A percentile compares a stretch with the other conserved stretches of the same genome.
Evolutionary conservation across 2,797 vertebrate species (phyloP).

Genomic region (Esox masquinongy): DNA sequence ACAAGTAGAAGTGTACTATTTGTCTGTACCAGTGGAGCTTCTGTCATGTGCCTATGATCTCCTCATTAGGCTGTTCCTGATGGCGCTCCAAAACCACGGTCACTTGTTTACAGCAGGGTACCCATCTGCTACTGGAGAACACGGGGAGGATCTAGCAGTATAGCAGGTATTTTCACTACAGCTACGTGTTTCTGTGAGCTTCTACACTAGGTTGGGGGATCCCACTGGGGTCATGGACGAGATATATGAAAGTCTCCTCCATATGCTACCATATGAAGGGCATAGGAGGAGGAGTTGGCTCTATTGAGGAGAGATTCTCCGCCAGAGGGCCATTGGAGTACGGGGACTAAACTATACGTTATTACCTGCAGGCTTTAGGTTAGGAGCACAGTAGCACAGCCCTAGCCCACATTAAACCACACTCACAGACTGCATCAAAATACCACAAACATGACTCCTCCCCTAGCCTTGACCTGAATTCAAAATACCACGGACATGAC

Average conservation of each 20-base stretch:
- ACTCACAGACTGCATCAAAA: neutral
- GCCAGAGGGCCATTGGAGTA: no score
- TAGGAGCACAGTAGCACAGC: neutral
- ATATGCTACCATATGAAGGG: no score
- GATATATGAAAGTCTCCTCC: no score
- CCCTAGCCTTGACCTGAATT: neutral
- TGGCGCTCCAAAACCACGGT: conserved; percentile 22
- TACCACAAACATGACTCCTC: no score
- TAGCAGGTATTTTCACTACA: no score
- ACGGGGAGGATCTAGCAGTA: conserved; percentile 2
- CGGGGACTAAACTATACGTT: neutral
- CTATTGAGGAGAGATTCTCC: no score
- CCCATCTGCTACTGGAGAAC: conserved; percentile 46
- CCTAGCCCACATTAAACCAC: neutral
- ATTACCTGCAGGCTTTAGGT: neutral
- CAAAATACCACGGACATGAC: neutral
- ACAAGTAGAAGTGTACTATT: conserved; percentile 32
- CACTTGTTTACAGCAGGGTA: conserved; percentile 62
- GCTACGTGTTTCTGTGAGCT: no score
- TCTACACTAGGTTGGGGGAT: no score
- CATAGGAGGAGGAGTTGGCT: no score
- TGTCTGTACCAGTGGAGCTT: no score
- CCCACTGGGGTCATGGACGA: no score
- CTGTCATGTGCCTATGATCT: conserved; percentile 49
- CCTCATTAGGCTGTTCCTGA: conserved; percentile 30